phyloP scores from a whole-genome alignment of 2,888 invertebrate species.

The Polia nebulosa region DNA sequence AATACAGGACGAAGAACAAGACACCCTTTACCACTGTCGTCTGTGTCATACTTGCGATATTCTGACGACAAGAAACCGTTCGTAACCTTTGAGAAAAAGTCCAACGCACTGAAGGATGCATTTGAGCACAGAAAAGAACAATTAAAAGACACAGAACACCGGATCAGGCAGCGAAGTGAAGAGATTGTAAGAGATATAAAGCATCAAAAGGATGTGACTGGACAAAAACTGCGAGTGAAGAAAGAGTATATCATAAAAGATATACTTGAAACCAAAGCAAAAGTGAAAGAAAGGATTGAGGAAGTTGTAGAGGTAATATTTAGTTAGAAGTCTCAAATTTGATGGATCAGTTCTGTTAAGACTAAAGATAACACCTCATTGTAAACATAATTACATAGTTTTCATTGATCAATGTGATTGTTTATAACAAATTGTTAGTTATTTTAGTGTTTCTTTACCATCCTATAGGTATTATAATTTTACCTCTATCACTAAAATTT shows the following conservation, averaged over 20 bases:
- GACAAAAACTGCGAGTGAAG: constrained; percentile 88
- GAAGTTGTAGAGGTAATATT: constrained; percentile 93
- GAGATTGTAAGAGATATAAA: constrained; percentile 86
- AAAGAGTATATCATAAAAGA: constrained; percentile 93
- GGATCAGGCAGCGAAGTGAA: constrained; percentile 84
- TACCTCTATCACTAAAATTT: neutral
- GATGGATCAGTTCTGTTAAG: neutral
- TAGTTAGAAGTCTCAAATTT: neutral
- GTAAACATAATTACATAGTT: constrained; percentile 1
- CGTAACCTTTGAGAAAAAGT: constrained; percentile 85
- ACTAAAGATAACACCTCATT: neutral
- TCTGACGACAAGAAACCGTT: constrained; percentile 84
- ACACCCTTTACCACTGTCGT: constrained; percentile 69
- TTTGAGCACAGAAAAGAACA: constrained; percentile 92
- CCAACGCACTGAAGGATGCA: constrained; percentile 89
- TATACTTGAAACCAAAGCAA: constrained; percentile 93
- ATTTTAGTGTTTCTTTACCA: neutral
- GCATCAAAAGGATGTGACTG: constrained; percentile 85
- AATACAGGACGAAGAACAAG: constrained; percentile 67
- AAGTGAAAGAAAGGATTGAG: constrained; percentile 94
- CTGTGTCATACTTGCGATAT: constrained; percentile 78
- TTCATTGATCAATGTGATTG: neutral
- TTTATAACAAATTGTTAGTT: neutral
- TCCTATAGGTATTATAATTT: neutral
- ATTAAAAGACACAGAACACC: constrained; percentile 91